Conservation (phyloP, 2,888 invertebrate genomes). For the Megastigmus dorsalis region DNA sequence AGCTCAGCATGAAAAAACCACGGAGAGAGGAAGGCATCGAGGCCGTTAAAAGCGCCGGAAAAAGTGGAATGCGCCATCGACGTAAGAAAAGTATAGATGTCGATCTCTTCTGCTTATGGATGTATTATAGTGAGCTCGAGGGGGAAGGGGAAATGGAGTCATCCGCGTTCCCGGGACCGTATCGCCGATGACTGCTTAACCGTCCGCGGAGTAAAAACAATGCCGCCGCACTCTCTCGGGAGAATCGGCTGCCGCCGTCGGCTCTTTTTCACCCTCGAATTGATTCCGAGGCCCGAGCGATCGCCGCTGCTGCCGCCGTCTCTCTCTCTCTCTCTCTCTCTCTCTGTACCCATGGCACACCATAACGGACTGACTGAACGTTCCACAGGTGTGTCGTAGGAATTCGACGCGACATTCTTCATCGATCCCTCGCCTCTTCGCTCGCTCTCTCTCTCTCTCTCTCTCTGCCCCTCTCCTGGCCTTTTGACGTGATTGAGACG, state of each 20-base stretch:
- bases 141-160: slow-evolving; percentile 55
- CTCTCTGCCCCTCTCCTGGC: slow-evolving; percentile 3
- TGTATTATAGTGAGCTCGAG: slow-evolving; percentile 24
- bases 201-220: too few species aligned
- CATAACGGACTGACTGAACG: slow-evolving; percentile 21
- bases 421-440: slow-evolving; percentile 17
- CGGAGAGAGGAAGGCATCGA: too few species aligned
- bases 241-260: slow-evolving; percentile 12
- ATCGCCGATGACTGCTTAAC: slow-evolving; percentile 38
- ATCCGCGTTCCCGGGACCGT: slow-evolving; percentile 53
- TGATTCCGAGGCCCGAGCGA: slow-evolving; percentile 40
- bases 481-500: slow-evolving; percentile 40
- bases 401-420: slow-evolving; percentile 44
- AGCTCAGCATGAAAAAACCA: slow-evolving; percentile 50
- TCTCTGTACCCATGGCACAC: too few species aligned
- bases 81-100: slow-evolving; percentile 54
- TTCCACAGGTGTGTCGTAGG: slow-evolving; percentile 47
- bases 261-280: slow-evolving; percentile 31
- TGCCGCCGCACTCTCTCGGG: too few species aligned
- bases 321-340: too few species aligned
- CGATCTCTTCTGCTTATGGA: background rate
- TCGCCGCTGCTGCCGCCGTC: slow-evolving; percentile 34
- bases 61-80: slow-evolving; percentile 59
- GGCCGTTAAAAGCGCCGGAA: slow-evolving; percentile 55
- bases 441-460: background rate